Conservation (phyloP, 1,140 invertebrate species). For the Hestina assimilis region DNA sequence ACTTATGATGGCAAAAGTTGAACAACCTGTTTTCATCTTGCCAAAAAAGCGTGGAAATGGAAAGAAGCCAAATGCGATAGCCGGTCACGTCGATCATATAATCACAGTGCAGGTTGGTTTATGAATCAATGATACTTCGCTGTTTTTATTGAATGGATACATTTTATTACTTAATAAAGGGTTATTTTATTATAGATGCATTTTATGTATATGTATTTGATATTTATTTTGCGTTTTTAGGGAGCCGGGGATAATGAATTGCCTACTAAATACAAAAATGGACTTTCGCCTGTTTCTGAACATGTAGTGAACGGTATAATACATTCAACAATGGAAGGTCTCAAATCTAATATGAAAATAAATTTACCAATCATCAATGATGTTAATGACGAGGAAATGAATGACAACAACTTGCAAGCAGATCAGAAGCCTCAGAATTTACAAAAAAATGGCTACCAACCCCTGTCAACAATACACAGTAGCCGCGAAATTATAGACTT, state of each 20-base stretch:
- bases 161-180: background rate
- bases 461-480: constrained; percentile 52
- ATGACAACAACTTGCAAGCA: constrained; percentile 40
- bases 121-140: background rate
- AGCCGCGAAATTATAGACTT: constrained; percentile 76
- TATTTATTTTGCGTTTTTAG: constrained; percentile 35
- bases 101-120: constrained; percentile 78
- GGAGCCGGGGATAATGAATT: constrained; percentile 57
- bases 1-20: constrained; percentile 69
- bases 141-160: background rate
- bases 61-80: constrained; percentile 73
- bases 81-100: constrained; percentile 81
- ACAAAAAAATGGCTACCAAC: constrained; percentile 72
- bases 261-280: constrained; percentile 71
- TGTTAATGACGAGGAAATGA: constrained; percentile 67
- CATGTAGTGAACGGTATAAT: constrained; percentile 70
- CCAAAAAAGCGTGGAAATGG: constrained; percentile 80
- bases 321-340: constrained; percentile 72
- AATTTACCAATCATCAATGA: constrained; percentile 76
- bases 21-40: constrained; percentile 80
- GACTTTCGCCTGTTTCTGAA: constrained; percentile 68
- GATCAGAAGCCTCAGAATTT: constrained; percentile 48
- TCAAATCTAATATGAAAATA: constrained; percentile 75
- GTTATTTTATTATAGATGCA: background rate
- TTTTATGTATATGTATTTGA: background rate